Percentiles rank a stretch among this genome's conserved stretches.
These are phyloP conservation scores for Periophthalmodon schlosseri DNA, from an alignment of 2,113 vertebrate genomes.

Conservation along the genomic window DNA sequence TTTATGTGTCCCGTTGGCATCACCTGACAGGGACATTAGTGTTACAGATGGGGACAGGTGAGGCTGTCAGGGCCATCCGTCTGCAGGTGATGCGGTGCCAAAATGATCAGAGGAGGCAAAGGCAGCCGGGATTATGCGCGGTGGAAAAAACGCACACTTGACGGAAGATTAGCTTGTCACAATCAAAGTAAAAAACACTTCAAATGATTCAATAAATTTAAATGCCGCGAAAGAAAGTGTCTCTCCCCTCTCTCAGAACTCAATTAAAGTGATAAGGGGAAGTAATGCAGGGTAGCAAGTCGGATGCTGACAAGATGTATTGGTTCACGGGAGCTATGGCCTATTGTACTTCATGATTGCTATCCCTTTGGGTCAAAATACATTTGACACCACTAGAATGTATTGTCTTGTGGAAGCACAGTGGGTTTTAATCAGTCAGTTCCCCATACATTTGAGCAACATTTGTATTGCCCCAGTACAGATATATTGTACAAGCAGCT, in stretches of 20 bases:
- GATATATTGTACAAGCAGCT: no score
- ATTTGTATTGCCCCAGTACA: no score
- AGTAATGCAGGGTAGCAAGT: conserved; percentile 51
- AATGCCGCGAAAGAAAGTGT: conserved; percentile 46
- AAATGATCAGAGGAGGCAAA: conserved; percentile 52
- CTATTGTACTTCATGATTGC: conserved; percentile 62
- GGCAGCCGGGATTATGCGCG: conserved; percentile 49
- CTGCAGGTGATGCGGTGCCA: conserved; percentile 59
- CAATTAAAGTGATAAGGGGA: conserved; percentile 63
- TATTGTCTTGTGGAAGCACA: neutral
- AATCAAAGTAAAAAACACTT: conserved; percentile 52
- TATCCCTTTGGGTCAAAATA: conserved; percentile 56
- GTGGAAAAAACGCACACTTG: conserved; percentile 18
- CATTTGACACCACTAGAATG: conserved; percentile 32
- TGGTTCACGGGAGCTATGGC: conserved; percentile 42
- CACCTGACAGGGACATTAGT: conserved; percentile 74
- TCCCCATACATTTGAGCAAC: no score
- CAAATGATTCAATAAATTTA: conserved; percentile 60
- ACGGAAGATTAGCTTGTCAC: conserved; percentile 62
- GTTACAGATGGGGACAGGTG: conserved; percentile 77
- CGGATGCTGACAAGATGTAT: conserved; percentile 55
- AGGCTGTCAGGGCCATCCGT: conserved; percentile 68
- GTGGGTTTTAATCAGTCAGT: neutral
- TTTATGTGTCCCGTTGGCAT: conserved; percentile 68
- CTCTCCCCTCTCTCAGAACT: conserved; percentile 49